phyloP scores from a whole-genome alignment of 1,140 invertebrate species.

The Ceratina australensis region DNA sequence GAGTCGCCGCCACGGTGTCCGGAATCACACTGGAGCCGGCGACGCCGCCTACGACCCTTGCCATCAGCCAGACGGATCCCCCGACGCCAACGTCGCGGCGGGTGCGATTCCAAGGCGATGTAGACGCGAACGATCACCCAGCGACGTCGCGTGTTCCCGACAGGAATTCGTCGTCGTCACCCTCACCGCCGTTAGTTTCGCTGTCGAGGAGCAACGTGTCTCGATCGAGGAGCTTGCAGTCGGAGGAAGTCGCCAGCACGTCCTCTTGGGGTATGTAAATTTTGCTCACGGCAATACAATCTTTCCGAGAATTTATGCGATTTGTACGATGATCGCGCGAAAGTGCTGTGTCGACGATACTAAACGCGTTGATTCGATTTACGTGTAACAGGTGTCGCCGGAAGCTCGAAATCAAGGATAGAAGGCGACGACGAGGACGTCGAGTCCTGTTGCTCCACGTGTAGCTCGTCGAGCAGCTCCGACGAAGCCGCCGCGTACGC shows the following conservation, averaged over 20 bases:
- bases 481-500: conserved; percentile 91
- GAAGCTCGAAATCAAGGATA: conserved; percentile 50
- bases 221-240: conserved; percentile 74
- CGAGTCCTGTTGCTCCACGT: conserved; percentile 91
- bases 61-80: conserved; percentile 62
- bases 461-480: conserved; percentile 90
- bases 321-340: not conserved
- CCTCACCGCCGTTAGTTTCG: conserved; percentile 74
- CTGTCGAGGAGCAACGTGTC: conserved; percentile 69
- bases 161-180: conserved; percentile 70
- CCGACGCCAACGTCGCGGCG: conserved; percentile 75
- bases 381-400: conserved; percentile 30
- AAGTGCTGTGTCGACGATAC: not conserved
- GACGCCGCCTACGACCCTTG: conserved; percentile 63
- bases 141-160: conserved; percentile 69
- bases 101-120: conserved; percentile 84
- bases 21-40: conserved; percentile 52
- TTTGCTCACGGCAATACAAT: not conserved
- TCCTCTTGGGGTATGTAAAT: conserved; percentile 73
- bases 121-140: conserved; percentile 70
- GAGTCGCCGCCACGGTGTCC: conserved; percentile 73
- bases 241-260: conserved; percentile 76
- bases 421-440: conserved; percentile 82
- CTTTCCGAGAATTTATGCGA: not conserved
- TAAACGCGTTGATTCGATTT: not conserved